Conservation (phyloP, 2,797 vertebrate genomes). For the Xiphorhynchus erythropygius region DNA sequence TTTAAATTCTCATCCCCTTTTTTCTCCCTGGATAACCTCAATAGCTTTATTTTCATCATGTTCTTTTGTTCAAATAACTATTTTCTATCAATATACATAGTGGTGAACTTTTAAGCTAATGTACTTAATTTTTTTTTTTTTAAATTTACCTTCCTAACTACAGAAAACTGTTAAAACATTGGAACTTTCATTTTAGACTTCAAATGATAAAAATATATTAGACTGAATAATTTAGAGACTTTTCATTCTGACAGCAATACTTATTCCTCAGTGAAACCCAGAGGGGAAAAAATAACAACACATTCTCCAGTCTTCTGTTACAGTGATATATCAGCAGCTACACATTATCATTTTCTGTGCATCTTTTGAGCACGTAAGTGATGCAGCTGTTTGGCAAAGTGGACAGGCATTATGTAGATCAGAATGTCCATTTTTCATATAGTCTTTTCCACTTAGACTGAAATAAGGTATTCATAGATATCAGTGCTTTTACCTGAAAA, state of each 20-base stretch:
- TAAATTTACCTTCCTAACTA: neutral
- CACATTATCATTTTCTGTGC: neutral
- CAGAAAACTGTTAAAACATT: neutral
- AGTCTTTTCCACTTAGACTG: neutral
- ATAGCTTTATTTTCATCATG: neutral
- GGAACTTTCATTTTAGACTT: neutral
- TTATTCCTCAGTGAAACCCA: neutral
- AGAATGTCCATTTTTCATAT: fast-evolving
- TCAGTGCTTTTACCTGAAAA: neutral
- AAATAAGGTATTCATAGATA: neutral
- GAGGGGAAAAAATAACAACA: neutral
- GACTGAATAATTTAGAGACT: neutral
- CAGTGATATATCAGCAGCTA: neutral
- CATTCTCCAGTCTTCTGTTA: neutral
- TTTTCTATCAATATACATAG: neutral
- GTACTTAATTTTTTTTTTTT: neutral
- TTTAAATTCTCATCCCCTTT: neutral
- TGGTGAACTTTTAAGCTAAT: neutral
- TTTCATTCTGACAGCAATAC: neutral
- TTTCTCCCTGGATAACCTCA: neutral
- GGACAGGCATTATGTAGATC: neutral
- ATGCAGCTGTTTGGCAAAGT: neutral
- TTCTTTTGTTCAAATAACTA: neutral
- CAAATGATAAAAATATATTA: neutral
- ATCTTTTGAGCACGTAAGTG: neutral